phyloP scores from a whole-genome alignment of 2,797 vertebrate species.

The Hydrocynus forskahlii region DNA sequence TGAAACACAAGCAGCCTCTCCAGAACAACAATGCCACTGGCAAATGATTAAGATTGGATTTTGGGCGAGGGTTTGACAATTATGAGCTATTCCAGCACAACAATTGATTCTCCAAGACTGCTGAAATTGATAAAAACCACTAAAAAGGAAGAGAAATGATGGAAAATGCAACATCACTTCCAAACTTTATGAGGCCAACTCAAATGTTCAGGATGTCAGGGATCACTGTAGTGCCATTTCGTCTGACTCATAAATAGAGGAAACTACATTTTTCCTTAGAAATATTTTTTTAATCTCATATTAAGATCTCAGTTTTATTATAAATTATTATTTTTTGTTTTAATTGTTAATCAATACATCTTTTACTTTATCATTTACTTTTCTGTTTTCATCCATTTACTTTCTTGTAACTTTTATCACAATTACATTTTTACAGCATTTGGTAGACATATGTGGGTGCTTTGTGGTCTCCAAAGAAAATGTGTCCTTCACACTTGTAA shows the following conservation, averaged over 20 bases:
- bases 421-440: too few relatives aligned
- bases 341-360: too few relatives aligned
- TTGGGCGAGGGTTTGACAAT: background rate
- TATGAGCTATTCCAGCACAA: background rate
- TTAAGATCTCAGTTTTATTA: background rate
- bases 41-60: constrained; percentile 5
- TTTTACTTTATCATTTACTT: too few relatives aligned
- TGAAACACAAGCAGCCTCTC: constrained; percentile 31
- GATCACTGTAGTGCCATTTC: background rate
- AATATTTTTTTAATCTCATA: background rate
- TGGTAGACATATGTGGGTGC: too few relatives aligned
- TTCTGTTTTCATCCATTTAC: too few relatives aligned
- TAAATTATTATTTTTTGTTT: background rate
- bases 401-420: too few relatives aligned
- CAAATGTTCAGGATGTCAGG: constrained; percentile 6
- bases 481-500: too few relatives aligned
- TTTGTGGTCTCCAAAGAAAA: too few relatives aligned
- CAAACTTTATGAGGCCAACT: constrained; percentile 15
- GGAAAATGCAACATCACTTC: constrained; percentile 12
- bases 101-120: constrained; percentile 23
- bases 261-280: background rate
- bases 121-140: constrained; percentile 22
- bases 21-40: constrained; percentile 39
- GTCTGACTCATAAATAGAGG: background rate
- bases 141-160: constrained; percentile 16